Evolutionary conservation across 2,113 vertebrate genomes (phyloP).

Genomic region (Poicephalus meyeri): DNA sequence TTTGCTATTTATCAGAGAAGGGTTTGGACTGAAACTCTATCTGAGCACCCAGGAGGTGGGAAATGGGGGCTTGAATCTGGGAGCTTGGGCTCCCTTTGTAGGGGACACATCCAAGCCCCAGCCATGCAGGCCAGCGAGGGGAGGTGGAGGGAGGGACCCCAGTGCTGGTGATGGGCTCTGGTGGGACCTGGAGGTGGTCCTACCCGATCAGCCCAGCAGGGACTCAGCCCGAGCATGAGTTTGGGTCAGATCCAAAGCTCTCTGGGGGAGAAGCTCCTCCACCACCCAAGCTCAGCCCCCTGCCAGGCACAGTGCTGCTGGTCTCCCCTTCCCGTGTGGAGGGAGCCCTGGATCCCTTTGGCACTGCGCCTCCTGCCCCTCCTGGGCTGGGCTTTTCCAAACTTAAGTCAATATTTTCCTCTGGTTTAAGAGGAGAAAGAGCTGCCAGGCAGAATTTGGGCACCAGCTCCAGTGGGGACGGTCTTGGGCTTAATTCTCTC

Average conservation of each 20-base stretch:
- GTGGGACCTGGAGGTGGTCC: not conserved
- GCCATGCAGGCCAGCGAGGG: accelerated
- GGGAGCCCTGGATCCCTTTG: not conserved
- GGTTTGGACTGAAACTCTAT: not conserved
- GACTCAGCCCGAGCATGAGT: accelerated
- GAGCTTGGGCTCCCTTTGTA: not conserved
- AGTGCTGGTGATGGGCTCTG: not conserved
- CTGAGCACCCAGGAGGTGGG: not conserved
- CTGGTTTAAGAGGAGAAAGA: not conserved
- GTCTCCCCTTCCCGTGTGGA: accelerated
- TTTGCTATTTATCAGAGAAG: not conserved
- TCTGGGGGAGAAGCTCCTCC: not conserved
- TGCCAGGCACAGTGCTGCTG: not conserved
- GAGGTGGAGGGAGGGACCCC: not conserved
- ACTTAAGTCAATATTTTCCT: not conserved
- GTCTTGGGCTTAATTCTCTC: not conserved
- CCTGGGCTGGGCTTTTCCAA: not conserved
- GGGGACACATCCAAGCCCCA: not conserved
- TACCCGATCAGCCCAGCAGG: accelerated
- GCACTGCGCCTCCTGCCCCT: accelerated
- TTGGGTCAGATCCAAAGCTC: not conserved
- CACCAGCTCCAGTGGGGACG: not conserved
- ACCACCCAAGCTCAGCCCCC: not conserved
- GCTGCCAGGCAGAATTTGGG: not conserved
- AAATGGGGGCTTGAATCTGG: not conserved